Base-by-base conservation (phyloP, 2,888 invertebrate species). In the Eustalomyia histrio region DNA sequence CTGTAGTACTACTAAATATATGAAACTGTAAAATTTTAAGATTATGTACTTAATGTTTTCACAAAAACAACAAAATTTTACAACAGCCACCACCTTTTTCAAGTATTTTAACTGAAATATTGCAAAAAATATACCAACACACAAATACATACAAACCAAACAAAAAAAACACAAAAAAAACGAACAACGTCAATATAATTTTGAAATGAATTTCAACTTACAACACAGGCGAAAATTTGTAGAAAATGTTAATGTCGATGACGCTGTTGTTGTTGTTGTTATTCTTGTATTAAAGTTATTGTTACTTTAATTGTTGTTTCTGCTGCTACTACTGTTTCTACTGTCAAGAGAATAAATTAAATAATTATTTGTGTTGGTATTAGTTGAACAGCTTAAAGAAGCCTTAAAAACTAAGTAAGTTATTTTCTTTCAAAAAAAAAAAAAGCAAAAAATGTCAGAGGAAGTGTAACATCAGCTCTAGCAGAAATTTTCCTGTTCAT, bases 1-100 rank as follows among this genome's bases (percentile, higher is more conserved):
- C 2, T 57, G 52, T n/a, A n/a, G n/a, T n/a, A n/a, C n/a, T n/a
- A n/a, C n/a, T n/a, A n/a, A n/a, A n/a, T n/a, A 29, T 52, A 18
- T 53, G 52, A 9, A 73, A 72, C 39, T 72, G 60, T 24, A 50
- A 72, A 72, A 61, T 67, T 35, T 57, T 57, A 61, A 65, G 55
- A 47, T 61, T 63, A 57, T 50, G 47, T 50, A 43, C 33, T 24
- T 58, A 43, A 47, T 33, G n/a, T 57, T 55, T 55, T 24, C 8
- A 1, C 1, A 63, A 57, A 47, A 57, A 76, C 24, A 57, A 47
- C 10, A 35, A 39, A 1, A 47, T 47, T 14, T 47, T n/a, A 57
- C 24, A 67, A 61, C 60, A 61, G 67, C 74, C 57, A 75, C 81
- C 75, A 78, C 81, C 81, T 71, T 81, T 81, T 78, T 75, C 71